phyloP scores from a whole-genome alignment of 2,888 invertebrate species.

The Chrysolina oricalcia region DNA sequence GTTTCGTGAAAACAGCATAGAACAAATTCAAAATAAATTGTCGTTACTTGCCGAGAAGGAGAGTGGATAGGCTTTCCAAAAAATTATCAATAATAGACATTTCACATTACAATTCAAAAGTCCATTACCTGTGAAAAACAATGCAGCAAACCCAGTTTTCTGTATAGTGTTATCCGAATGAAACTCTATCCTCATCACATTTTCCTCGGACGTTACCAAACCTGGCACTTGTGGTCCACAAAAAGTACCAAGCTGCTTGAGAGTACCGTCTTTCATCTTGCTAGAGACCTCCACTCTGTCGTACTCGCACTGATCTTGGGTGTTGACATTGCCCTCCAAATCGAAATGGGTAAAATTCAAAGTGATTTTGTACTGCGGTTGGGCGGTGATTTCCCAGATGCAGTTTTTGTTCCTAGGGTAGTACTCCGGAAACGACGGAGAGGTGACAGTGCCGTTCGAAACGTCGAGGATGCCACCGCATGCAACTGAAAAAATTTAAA shows the following conservation, averaged over 20 bases:
- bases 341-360: conserved; percentile 98
- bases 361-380: conserved; percentile 92
- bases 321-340: conserved; percentile 90
- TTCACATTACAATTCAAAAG: too few species aligned
- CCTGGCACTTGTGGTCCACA: conserved; percentile 90
- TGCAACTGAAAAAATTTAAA: conserved; percentile 85
- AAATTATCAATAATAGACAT: too few species aligned
- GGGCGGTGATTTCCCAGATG: conserved; percentile 97
- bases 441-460: conserved; percentile 93
- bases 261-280: conserved; percentile 83
- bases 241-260: conserved; percentile 88
- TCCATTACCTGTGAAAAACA: conserved; percentile 86
- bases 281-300: conserved; percentile 92
- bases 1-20: too few species aligned
- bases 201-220: conserved; percentile 92
- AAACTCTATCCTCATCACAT: conserved; percentile 91
- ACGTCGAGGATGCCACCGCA: conserved; percentile 90
- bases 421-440: conserved; percentile 94
- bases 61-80: too few species aligned
- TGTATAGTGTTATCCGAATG: conserved; percentile 97
- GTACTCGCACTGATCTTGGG: conserved; percentile 94
- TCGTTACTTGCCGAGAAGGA: too few species aligned
- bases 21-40: background rate
- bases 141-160: conserved; percentile 94
- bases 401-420: conserved; percentile 97